Conservation (phyloP, 64 coral and sea anemone species). For the Dendronephthya gigantea region DNA sequence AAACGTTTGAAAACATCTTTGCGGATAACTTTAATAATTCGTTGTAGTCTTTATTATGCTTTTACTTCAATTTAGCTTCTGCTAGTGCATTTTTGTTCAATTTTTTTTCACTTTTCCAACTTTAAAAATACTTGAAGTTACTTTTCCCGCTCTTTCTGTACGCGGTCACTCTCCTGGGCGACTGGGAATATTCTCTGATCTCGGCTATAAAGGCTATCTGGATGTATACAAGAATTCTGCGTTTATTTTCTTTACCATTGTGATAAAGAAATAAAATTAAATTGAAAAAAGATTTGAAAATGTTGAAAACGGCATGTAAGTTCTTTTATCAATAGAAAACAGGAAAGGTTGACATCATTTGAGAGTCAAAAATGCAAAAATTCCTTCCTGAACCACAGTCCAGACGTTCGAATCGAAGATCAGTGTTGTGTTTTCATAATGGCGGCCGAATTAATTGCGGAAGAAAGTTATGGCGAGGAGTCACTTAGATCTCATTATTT, state of each 20-base stretch:
- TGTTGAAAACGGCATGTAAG: no score
- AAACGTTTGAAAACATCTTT: slow-evolving; percentile 4
- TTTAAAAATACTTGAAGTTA: neutral
- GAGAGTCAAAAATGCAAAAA: neutral
- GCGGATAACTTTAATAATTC: neutral
- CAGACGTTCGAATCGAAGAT: neutral
- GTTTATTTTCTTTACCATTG: no score
- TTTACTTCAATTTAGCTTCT: neutral
- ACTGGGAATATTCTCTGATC: neutral
- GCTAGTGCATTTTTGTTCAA: neutral
- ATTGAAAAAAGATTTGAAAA: neutral
- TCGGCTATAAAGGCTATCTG: neutral
- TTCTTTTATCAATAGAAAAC: no score
- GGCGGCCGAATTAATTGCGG: neutral
- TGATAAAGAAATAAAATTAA: no score
- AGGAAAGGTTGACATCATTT: no score
- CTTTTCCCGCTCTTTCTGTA: neutral
- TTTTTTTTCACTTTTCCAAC: neutral
- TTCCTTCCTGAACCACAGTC: neutral
- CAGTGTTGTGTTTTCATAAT: neutral
- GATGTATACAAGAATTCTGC: no score
- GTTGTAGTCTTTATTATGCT: neutral
- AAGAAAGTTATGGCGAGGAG: neutral
- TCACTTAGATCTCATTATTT: neutral
- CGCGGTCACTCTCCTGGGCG: neutral